phyloP scores from a whole-genome alignment of 92 coral and sea anemone species.

The Heliopora coerulea region DNA sequence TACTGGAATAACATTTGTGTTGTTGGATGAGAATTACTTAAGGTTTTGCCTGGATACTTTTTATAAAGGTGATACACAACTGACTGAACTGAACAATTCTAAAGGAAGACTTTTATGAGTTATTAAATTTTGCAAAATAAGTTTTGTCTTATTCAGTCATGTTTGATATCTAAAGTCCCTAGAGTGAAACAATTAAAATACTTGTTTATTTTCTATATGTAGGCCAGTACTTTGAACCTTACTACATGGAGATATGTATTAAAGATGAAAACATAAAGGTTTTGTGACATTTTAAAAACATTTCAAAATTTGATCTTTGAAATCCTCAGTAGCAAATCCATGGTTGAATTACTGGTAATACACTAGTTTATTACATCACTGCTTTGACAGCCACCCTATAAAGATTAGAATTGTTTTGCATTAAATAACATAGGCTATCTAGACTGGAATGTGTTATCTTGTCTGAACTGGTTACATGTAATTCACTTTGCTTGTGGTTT shows the following conservation, averaged over 20 bases:
- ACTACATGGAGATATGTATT: slow-evolving; percentile 20
- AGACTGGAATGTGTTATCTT: no score
- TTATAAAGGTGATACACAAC: background rate
- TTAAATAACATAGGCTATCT: no score
- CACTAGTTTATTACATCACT: no score
- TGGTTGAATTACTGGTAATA: background rate
- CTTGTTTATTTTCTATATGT: background rate
- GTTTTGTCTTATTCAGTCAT: no score
- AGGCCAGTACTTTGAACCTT: slow-evolving; percentile 32
- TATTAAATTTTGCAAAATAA: no score
- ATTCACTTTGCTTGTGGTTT: no score
- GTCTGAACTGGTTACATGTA: no score
- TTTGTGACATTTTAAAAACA: background rate
- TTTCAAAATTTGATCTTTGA: background rate
- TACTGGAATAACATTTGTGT: slow-evolving; percentile 31
- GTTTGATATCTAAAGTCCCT: no score
- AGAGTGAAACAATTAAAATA: no score
- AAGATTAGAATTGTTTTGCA: no score
- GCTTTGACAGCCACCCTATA: no score
- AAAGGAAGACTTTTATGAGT: no score
- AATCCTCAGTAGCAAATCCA: background rate
- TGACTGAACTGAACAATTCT: background rate
- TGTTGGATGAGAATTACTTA: slow-evolving; percentile 15
- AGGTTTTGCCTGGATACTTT: slow-evolving; percentile 37
- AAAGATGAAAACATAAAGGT: slow-evolving; percentile 32